phyloP scores from a whole-genome alignment of 2,797 vertebrate species.

The Philypnodon macrostomus region DNA sequence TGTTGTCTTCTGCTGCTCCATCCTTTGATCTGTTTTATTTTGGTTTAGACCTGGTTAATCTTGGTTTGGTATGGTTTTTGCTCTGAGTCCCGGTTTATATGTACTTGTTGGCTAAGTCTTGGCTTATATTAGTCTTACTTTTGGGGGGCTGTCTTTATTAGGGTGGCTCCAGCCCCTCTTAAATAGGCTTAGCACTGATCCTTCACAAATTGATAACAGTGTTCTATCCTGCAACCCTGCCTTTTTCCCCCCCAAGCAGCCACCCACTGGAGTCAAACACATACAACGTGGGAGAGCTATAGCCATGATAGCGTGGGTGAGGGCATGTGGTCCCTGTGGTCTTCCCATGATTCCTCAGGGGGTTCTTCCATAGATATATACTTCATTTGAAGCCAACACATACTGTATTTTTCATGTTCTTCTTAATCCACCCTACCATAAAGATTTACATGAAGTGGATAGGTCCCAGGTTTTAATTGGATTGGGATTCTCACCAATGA shows the following conservation, averaged over 20 bases:
- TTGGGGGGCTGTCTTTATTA: no score
- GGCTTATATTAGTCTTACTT: no score
- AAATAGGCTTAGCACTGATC: no score
- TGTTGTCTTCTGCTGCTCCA: no score
- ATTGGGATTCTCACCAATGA: background rate
- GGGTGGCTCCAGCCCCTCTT: no score
- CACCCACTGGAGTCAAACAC: constrained; percentile 16
- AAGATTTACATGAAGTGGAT: constrained; percentile 1
- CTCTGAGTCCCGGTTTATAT: no score
- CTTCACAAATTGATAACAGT: constrained; percentile 57
- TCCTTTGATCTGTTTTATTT: no score
- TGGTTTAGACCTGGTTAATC: no score
- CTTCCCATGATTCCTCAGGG: constrained; percentile 18
- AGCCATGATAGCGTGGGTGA: constrained; percentile 6
- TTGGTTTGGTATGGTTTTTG: no score
- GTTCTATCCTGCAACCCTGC: constrained; percentile 12
- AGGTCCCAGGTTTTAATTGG: background rate
- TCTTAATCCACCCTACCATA: constrained; percentile 31
- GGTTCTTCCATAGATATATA: background rate
- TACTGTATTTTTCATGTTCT: constrained; percentile 46
- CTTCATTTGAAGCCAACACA: constrained; percentile 31
- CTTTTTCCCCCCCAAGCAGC: constrained; percentile 16
- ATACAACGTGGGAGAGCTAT: constrained; percentile 25
- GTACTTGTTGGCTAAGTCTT: no score
- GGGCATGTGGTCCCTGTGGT: constrained; percentile 25